Base-by-base conservation (phyloP, 2,888 invertebrate genomes). In the Acanthococcus lagerstroemiae region DNA sequence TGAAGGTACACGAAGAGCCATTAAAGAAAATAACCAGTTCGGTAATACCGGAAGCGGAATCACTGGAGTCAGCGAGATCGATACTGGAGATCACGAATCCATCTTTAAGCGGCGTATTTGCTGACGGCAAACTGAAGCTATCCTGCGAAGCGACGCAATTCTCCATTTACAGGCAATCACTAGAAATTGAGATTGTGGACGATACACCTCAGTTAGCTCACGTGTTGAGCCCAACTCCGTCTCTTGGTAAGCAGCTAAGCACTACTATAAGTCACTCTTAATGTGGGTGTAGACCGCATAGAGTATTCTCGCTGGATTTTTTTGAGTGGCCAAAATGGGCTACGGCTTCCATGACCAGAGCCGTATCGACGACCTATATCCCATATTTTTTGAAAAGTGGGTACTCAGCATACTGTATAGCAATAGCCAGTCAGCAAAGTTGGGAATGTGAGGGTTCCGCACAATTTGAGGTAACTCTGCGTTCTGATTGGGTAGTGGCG, bases 171-270 rank as follows among this genome's bases (percentile, higher is more conserved):
- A 70, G 71, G 19, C 71, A 71, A 56, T 71, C 71, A 7, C 70
- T 70, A 7, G 71, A 72, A 54, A 68, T 72, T 4, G 71, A 71
- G 60, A 68, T 74, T 4, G 66, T 67, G 24, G 74, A 74, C 60
- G 73, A 73, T 68, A 70, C 73, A 44, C 74, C 74, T 0, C 72
- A 73, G 27, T 67, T 74, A 12, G 72, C 73, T 5, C 73, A 72
- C 15, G 73, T 74, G 54, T 70, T 73, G 56, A 73, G 72, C 4
- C 77, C 78, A 3, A 77, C 77, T 1, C 75, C 77, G 21, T 76
- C 77, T 26, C 76, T 76, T 65, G 75, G 75, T 67, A 26, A 55
- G 55, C 26, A n/a, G n/a, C n/a, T n/a, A n/a, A n/a, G n/a, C n/a
- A n/a, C n/a, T n/a, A n/a, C n/a, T n/a, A n/a, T n/a, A n/a, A n/a